phyloP scores from a whole-genome alignment of 2,113 vertebrate species.

The Regulus satrapa region DNA sequence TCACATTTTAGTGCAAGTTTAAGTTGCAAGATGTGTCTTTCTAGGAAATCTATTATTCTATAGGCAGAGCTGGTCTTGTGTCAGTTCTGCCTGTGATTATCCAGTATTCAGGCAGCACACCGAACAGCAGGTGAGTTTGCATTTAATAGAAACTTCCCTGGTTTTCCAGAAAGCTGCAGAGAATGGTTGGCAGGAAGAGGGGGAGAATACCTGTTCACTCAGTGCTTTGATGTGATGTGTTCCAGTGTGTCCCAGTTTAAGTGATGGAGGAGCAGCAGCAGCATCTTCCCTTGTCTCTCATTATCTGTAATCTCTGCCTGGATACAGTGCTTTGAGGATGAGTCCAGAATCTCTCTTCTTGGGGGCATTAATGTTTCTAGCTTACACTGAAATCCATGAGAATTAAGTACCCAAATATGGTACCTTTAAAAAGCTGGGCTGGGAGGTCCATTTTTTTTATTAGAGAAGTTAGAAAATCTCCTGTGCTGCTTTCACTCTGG shows the following conservation, averaged over 20 bases:
- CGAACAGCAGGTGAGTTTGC: not conserved
- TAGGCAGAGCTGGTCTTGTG: not conserved
- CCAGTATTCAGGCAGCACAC: not conserved
- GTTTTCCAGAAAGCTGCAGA: not conserved
- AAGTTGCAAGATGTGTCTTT: not conserved
- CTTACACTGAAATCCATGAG: not conserved
- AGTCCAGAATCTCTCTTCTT: not conserved
- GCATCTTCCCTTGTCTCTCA: not conserved
- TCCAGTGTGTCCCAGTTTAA: not conserved
- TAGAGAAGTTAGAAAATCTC: not conserved
- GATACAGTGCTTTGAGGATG: not conserved
- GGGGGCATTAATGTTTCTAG: not conserved
- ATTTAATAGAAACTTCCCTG: not conserved
- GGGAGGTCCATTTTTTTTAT: not conserved
- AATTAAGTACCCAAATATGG: not conserved
- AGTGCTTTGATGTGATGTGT: fast-evolving
- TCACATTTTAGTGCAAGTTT: not conserved
- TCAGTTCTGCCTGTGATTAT: not conserved
- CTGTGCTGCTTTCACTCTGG: not conserved
- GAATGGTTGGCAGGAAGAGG: not conserved
- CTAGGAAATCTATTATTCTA: not conserved
- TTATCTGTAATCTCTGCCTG: not conserved
- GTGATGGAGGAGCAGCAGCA: not conserved
- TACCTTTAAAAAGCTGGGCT: not conserved
- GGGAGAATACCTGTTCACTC: not conserved